Evolutionary conservation across 2,888 invertebrate species (phyloP).

Genomic region (Lysandra bellargus): DNA sequence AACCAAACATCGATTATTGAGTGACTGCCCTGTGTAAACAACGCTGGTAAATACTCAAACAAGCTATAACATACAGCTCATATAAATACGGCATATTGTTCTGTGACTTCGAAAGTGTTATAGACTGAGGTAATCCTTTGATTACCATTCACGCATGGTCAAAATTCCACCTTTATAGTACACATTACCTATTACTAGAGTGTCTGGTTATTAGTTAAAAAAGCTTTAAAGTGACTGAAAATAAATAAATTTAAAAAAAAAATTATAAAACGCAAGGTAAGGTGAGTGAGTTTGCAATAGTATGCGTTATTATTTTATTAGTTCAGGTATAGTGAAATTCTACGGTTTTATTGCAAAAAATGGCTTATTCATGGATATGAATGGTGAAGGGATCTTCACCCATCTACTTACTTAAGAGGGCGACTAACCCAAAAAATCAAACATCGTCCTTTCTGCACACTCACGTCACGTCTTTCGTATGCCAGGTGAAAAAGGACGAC

Average conservation of each 20-base stretch:
- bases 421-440: too few species aligned
- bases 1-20: constrained; percentile 68
- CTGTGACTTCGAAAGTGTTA: not conserved
- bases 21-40: constrained; percentile 47
- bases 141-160: not conserved
- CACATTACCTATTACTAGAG: not conserved
- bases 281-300: too few species aligned
- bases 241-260: not conserved
- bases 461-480: too few species aligned
- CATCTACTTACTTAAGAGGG: too few species aligned
- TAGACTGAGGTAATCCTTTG: not conserved
- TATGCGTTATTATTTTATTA: too few species aligned
- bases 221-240: too few species aligned
- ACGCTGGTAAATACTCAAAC: constrained; percentile 32
- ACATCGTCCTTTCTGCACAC: too few species aligned
- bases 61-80: not conserved
- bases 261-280: not conserved
- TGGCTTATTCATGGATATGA: too few species aligned
- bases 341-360: too few species aligned
- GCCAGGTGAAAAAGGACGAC: too few species aligned
- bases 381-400: too few species aligned
- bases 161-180: not conserved
- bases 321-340: too few species aligned
- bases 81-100: constrained; percentile 9
- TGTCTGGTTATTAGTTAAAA: not conserved